Evolutionary conservation across 2,113 vertebrate species (phyloP).

Genomic region (Poecilia latipinna): DNA sequence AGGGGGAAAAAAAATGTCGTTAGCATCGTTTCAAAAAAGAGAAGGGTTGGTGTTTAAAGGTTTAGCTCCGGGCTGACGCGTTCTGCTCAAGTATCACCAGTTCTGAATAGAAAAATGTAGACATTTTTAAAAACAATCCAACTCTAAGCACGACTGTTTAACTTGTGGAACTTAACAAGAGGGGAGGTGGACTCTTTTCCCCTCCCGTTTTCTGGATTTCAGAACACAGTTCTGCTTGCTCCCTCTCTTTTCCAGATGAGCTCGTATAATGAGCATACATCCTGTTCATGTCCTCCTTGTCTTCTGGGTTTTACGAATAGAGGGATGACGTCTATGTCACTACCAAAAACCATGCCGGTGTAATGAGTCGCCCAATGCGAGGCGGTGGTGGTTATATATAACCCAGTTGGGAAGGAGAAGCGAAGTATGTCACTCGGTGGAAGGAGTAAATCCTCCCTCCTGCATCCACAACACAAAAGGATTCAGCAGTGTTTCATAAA

Average conservation of each 20-base stretch:
- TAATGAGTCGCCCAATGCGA: slow-evolving; percentile 56
- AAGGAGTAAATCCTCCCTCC: slow-evolving; percentile 28
- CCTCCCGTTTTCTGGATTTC: slow-evolving; percentile 24
- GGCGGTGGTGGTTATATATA: slow-evolving; percentile 62
- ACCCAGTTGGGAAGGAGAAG: slow-evolving; percentile 40
- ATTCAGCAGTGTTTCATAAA: slow-evolving; percentile 14
- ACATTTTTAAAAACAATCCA: slow-evolving; percentile 57
- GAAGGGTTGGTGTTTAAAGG: slow-evolving; percentile 50
- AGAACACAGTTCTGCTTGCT: slow-evolving; percentile 27
- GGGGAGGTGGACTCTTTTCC: slow-evolving; percentile 6
- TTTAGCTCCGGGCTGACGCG: slow-evolving; percentile 50
- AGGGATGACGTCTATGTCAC: slow-evolving; percentile 58
- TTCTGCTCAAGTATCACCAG: slow-evolving; percentile 26
- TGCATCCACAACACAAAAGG: slow-evolving; percentile 33
- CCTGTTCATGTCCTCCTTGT: slow-evolving; percentile 54
- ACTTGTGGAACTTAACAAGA: slow-evolving; percentile 53
- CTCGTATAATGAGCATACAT: slow-evolving; percentile 52
- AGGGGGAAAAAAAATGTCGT: slow-evolving; percentile 45
- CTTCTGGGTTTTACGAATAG: slow-evolving; percentile 58
- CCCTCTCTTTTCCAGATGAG: slow-evolving; percentile 24
- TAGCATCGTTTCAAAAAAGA: slow-evolving; percentile 70
- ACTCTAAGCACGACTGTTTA: slow-evolving; percentile 42
- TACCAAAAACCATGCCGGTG: slow-evolving; percentile 28
- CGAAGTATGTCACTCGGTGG: slow-evolving; percentile 59
- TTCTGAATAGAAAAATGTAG: slow-evolving; percentile 48